These are phyloP conservation scores for Oscheius onirici DNA, from an alignment of 2,888 invertebrate species.

Conservation along the genomic window DNA sequence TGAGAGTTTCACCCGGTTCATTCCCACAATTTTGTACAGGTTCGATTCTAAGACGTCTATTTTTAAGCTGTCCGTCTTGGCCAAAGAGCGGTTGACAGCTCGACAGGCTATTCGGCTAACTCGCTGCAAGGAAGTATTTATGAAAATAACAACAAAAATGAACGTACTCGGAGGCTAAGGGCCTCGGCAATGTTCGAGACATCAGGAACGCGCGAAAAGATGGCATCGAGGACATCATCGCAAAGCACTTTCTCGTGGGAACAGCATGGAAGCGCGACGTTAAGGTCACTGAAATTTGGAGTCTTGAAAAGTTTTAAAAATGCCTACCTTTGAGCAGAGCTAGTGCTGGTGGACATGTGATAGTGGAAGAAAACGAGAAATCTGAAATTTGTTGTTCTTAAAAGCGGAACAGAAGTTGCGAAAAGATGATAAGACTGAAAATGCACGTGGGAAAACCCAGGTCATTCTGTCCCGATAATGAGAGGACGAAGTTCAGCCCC, in stretches of 20 bases:
- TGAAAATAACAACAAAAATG: background rate
- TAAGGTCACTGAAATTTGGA: slow-evolving; percentile 21
- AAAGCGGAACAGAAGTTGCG: slow-evolving; percentile 18
- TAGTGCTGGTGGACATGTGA: slow-evolving; percentile 20
- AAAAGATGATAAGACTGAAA: slow-evolving; percentile 4
- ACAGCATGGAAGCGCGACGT: slow-evolving; percentile 23
- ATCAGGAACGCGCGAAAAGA: slow-evolving; percentile 44
- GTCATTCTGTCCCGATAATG: background rate
- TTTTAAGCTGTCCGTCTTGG: slow-evolving; percentile 39
- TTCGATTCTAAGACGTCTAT: slow-evolving; percentile 38
- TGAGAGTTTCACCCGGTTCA: slow-evolving; percentile 30
- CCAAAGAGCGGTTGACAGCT: slow-evolving; percentile 40
- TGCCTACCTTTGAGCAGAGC: slow-evolving; percentile 5
- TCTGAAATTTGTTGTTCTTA: slow-evolving; percentile 19
- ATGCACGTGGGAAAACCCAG: slow-evolving; percentile 9
- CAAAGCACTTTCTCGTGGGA: slow-evolving; percentile 24
- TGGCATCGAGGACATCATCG: slow-evolving; percentile 33
- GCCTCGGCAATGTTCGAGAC: slow-evolving; percentile 40
- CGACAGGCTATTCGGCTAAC: slow-evolving; percentile 35
- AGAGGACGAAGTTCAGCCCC: background rate
- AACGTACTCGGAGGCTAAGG: slow-evolving; percentile 41
- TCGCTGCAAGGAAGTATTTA: slow-evolving; percentile 11
- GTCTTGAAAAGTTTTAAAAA: background rate
- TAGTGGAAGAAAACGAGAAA: background rate
- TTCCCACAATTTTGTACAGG: slow-evolving; percentile 28